A percentile compares a stretch with the other conserved stretches of the same genome.
Evolutionary conservation across 2,113 vertebrate species (phyloP).

Genomic region (Callopanchax toddi): DNA sequence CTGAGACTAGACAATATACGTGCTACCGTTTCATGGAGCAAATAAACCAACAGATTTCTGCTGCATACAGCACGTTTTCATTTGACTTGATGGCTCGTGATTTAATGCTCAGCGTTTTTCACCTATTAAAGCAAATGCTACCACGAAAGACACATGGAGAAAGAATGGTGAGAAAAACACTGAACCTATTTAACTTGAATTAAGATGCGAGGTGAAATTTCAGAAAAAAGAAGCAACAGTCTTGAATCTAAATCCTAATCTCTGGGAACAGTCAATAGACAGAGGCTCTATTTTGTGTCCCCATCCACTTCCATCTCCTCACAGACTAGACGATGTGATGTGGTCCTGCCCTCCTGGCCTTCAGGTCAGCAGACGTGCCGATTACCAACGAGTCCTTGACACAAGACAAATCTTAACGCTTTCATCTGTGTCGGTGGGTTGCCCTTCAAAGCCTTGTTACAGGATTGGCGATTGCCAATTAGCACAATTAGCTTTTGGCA

Average conservation of each 20-base stretch:
- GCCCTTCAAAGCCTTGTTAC: constrained; percentile 86
- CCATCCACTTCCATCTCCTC: constrained; percentile 22
- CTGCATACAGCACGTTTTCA: constrained; percentile 9
- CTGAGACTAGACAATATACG: constrained; percentile 47
- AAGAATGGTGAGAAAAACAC: background rate
- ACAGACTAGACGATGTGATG: constrained; percentile 42
- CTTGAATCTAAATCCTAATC: constrained; percentile 6
- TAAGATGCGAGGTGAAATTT: background rate
- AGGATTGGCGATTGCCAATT: constrained; percentile 86
- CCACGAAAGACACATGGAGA: background rate
- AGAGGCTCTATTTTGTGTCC: constrained; percentile 21
- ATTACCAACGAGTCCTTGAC: constrained; percentile 84
- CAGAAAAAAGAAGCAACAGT: background rate
- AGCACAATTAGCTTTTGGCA: constrained; percentile 86
- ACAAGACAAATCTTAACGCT: constrained; percentile 82
- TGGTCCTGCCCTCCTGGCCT: constrained; percentile 72
- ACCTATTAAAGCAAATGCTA: background rate
- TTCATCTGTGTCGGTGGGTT: constrained; percentile 86
- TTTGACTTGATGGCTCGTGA: background rate
- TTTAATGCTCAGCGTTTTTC: background rate
- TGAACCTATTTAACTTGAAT: background rate
- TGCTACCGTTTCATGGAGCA: constrained; percentile 10
- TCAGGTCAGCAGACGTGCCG: constrained; percentile 81
- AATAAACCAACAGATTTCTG: background rate
- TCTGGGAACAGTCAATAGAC: constrained; percentile 14